Conservation (phyloP, 2,797 vertebrate genomes). For the Takifugu rubripes region DNA sequence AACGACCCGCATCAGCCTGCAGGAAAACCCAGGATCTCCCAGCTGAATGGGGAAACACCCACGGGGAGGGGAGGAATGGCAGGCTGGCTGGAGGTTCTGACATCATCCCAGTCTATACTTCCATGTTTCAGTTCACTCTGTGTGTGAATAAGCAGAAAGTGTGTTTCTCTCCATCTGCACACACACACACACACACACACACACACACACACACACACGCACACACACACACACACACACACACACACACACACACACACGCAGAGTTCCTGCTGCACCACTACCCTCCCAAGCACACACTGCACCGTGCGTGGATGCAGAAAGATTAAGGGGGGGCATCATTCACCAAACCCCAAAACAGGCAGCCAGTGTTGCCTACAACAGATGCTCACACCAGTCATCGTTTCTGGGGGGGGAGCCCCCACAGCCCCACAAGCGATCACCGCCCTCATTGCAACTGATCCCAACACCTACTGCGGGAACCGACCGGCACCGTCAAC, state of each 20-base stretch:
- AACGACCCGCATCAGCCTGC: constrained; percentile 43
- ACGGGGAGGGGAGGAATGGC: constrained; percentile 58
- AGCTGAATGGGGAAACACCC: constrained; percentile 75
- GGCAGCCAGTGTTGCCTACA: constrained; percentile 10
- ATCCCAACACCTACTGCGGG: constrained; percentile 39
- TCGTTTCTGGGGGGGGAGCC: too few species aligned
- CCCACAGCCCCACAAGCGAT: background rate
- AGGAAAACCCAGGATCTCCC: constrained; percentile 75
- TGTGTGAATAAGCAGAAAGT: constrained; percentile 14
- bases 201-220: too few species aligned
- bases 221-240: too few species aligned
- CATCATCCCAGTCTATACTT: constrained; percentile 67
- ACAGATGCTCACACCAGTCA: constrained; percentile 3
- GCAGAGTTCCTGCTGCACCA: constrained; percentile 39
- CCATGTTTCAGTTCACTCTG: constrained; percentile 51
- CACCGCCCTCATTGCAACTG: background rate
- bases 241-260: too few species aligned
- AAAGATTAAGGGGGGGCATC: constrained; percentile 21
- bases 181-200: too few species aligned
- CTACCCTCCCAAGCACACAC: constrained; percentile 29
- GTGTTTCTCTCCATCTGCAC: constrained; percentile 8
- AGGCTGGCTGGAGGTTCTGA: constrained; percentile 66
- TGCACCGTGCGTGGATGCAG: constrained; percentile 35
- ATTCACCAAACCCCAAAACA: constrained; percentile 14
- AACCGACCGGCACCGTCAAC: constrained; percentile 30